phyloP scores from a whole-genome alignment of 2,797 vertebrate species.

The Delichon dasypus region DNA sequence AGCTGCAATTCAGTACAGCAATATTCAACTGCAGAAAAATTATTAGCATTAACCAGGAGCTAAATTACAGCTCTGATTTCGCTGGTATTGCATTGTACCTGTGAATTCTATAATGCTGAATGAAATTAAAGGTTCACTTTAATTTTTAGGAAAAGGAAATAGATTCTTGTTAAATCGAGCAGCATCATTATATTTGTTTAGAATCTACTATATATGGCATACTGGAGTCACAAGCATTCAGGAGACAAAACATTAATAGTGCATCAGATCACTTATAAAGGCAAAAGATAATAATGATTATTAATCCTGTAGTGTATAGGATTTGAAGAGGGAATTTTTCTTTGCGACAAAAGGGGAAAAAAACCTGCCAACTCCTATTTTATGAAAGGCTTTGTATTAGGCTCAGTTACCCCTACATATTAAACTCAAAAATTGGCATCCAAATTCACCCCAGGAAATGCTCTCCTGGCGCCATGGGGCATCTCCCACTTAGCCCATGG shows the following conservation, averaged over 20 bases:
- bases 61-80: constrained; percentile 24
- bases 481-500: not conserved
- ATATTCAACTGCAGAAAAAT: not conserved
- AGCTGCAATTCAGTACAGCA: not conserved
- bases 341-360: not conserved
- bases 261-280: not conserved
- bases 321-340: not conserved
- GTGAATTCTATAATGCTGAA: not conserved
- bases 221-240: not conserved
- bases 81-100: not conserved
- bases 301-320: not conserved
- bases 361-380: not conserved
- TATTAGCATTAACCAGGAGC: not conserved
- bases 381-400: not conserved
- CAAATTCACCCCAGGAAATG: not conserved
- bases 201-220: not conserved
- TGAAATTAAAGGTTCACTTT: not conserved
- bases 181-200: constrained; percentile 16
- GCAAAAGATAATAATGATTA: not conserved
- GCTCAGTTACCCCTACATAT: not conserved
- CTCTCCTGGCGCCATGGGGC: not conserved
- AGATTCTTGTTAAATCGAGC: not conserved
- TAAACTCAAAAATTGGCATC: not conserved
- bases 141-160: not conserved
- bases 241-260: not conserved